A percentile compares a stretch with the other conserved stretches of the same genome.
phyloP scores from a whole-genome alignment of 35 echinoderm and acorn worm genomes.

The Hemicentrotus pulcherrimus region DNA sequence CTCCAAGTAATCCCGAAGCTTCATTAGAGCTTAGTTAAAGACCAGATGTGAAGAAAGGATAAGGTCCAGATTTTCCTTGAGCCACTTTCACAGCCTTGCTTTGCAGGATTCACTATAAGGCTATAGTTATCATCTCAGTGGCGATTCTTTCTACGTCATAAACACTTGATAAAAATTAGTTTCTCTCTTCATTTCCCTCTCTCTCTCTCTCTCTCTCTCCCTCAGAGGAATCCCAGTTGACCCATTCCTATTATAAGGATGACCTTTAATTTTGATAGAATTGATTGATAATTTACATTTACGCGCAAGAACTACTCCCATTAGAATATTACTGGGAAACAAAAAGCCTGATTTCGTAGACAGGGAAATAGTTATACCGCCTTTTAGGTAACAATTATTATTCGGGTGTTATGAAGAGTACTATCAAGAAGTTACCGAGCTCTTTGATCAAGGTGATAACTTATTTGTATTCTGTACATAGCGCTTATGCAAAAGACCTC shows the following conservation, averaged over 20 bases:
- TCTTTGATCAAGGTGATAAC: too few species aligned
- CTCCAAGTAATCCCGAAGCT: background rate
- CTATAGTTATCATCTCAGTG: background rate
- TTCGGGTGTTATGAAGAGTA: too few species aligned
- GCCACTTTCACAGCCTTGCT: background rate
- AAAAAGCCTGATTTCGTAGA: background rate
- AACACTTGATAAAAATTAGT: background rate
- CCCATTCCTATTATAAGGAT: background rate
- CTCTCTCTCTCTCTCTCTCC: too few species aligned
- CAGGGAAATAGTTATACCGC: too few species aligned
- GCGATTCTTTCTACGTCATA: background rate
- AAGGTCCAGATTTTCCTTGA: background rate
- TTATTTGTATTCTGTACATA: too few species aligned
- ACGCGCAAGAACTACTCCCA: background rate
- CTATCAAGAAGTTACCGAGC: too few species aligned
- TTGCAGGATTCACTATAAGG: background rate
- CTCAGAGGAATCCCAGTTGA: background rate
- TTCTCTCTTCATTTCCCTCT: background rate
- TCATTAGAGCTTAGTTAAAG: background rate
- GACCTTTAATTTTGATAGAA: conserved; percentile 12
- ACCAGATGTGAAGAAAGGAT: background rate
- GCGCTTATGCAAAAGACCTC: too few species aligned
- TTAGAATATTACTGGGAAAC: background rate
- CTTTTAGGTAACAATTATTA: too few species aligned
- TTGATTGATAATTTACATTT: background rate